Percentiles rank a stretch among this genome's conserved stretches.
phyloP scores from a whole-genome alignment of 2,113 vertebrate species.

The Neotragus pygmaeus region DNA sequence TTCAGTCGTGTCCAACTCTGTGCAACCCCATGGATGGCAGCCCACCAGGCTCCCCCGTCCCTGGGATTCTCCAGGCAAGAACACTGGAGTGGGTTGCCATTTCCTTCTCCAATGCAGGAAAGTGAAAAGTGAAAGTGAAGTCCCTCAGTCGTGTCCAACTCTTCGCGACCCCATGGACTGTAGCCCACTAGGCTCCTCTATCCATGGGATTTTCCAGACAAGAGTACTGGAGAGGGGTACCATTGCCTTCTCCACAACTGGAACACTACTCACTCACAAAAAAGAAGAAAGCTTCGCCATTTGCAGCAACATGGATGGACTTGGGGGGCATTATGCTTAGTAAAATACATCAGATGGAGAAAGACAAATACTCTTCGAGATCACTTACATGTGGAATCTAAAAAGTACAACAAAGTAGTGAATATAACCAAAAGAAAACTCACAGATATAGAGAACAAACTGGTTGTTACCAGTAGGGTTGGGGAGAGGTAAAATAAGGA shows the following conservation, averaged over 20 bases:
- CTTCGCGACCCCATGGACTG: no score
- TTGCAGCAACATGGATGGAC: not conserved
- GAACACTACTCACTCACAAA: not conserved
- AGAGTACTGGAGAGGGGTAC: no score
- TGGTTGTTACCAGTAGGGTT: not conserved
- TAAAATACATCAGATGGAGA: not conserved
- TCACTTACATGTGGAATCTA: not conserved
- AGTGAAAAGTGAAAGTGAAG: no score
- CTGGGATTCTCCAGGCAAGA: no score
- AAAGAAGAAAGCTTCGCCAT: not conserved
- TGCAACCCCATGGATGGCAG: no score
- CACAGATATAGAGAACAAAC: not conserved
- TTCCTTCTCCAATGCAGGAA: no score
- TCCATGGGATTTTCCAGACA: no score
- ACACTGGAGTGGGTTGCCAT: no score
- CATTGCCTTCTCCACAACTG: no score
- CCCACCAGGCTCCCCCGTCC: no score
- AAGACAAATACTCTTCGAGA: not conserved
- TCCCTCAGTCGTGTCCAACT: accelerated
- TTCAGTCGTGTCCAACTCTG: no score
- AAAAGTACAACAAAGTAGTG: not conserved
- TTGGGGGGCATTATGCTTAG: not conserved
- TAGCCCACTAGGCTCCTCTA: no score
- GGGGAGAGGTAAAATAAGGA: not conserved
- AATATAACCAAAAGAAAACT: not conserved